phyloP scores from a whole-genome alignment of 2,888 invertebrate genomes.

The Cosmopolites sordidus region DNA sequence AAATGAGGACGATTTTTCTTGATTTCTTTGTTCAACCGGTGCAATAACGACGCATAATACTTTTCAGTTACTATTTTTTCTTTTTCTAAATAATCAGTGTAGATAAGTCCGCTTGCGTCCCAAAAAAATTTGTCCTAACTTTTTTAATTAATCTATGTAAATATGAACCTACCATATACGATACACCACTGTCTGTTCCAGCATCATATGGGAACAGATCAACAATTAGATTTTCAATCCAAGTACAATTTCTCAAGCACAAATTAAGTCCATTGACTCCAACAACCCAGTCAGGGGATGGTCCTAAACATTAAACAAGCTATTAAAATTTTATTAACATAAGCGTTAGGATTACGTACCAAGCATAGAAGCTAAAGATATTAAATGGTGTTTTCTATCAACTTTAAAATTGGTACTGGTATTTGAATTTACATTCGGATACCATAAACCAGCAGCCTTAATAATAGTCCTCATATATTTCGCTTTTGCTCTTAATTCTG shows the following conservation, averaged over 20 bases:
- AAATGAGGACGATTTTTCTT: too few relatives aligned
- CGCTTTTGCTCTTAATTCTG: constrained; percentile 81
- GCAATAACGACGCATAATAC: too few relatives aligned
- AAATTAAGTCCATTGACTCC: constrained; percentile 86
- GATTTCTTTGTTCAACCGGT: too few relatives aligned
- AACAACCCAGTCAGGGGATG: constrained; percentile 97
- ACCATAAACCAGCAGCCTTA: constrained; percentile 86
- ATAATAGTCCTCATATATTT: constrained; percentile 75
- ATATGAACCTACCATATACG: constrained; percentile 68
- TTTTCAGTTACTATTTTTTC: too few relatives aligned
- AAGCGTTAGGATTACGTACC: constrained; percentile 50
- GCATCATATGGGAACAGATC: constrained; percentile 94
- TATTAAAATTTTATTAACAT: neutral
- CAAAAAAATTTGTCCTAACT: too few relatives aligned
- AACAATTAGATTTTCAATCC: constrained; percentile 78
- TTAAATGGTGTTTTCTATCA: constrained; percentile 77
- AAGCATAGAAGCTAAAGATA: constrained; percentile 86
- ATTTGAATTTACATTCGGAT: constrained; percentile 80
- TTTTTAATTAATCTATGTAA: too few relatives aligned
- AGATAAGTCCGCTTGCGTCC: too few relatives aligned
- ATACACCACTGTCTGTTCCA: constrained; percentile 89
- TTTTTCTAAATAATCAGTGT: too few relatives aligned
- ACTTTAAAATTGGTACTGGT: constrained; percentile 78
- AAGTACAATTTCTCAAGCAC: constrained; percentile 84
- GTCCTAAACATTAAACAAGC: constrained; percentile 57